Percentiles rank a stretch among this genome's conserved stretches.
Conservation (phyloP, 2,113 vertebrate species). For the Dicerorhinus sumatrensis region DNA sequence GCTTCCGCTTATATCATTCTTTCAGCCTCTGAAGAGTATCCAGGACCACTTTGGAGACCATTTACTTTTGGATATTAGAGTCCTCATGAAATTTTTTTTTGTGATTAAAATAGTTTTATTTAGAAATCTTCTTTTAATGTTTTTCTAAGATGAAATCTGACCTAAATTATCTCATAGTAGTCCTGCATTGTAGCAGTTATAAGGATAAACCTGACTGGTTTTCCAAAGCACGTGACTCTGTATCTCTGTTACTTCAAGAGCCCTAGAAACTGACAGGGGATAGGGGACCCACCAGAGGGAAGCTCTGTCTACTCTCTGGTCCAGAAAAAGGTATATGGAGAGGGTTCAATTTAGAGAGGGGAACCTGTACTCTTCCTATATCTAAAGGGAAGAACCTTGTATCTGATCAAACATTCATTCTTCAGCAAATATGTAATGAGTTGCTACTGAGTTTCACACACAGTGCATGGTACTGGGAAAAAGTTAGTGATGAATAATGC, state of each 20-base stretch:
- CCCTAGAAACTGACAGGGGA: neutral
- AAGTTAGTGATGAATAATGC: neutral
- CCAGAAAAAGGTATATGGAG: neutral
- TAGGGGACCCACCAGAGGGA: rapidly evolving
- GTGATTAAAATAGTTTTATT: neutral
- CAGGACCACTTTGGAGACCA: neutral
- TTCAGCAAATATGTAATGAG: constrained; percentile 20
- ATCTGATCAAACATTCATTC: neutral
- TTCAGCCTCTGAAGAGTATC: neutral
- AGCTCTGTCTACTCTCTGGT: neutral
- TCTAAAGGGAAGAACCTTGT: neutral
- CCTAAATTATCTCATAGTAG: neutral
- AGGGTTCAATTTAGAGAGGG: neutral
- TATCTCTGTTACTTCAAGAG: neutral
- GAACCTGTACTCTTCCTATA: neutral
- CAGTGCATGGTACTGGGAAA: neutral
- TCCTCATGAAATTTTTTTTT: neutral
- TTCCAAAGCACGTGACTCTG: neutral
- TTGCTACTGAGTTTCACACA: neutral
- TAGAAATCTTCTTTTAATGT: neutral
- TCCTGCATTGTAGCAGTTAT: neutral
- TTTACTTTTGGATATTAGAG: neutral
- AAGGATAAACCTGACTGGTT: neutral
- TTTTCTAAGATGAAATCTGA: neutral
- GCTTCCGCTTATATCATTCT: neutral